Conservation (phyloP, 2,113 vertebrate genomes). For the Cyprinodon tularosa region DNA sequence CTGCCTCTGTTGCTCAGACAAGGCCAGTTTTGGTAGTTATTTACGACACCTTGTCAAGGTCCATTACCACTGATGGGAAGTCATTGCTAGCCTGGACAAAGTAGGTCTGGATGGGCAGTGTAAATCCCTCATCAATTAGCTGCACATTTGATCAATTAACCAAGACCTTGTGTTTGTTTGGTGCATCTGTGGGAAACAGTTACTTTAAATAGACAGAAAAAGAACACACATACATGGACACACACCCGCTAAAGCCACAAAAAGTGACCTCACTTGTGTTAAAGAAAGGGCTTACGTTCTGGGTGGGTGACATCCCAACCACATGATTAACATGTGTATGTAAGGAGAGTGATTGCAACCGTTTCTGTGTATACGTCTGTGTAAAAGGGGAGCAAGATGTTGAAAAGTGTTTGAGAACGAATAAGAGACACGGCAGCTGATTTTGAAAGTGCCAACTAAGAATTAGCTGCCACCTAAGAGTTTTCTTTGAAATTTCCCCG, state of each 20-base stretch:
- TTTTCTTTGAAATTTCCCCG: neutral
- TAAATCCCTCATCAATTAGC: conserved; percentile 64
- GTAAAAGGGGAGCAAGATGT: neutral
- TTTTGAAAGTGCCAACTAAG: neutral
- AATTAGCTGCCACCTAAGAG: conserved; percentile 9
- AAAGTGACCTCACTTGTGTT: conserved; percentile 34
- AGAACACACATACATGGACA: conserved; percentile 8
- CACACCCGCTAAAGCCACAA: neutral
- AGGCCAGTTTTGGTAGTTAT: conserved; percentile 78
- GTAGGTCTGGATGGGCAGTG: conserved; percentile 40
- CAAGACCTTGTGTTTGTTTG: conserved; percentile 32
- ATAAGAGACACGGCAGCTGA: conserved; percentile 7
- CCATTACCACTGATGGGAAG: conserved; percentile 80
- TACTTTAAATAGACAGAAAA: conserved; percentile 44
- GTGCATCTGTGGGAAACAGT: conserved; percentile 13
- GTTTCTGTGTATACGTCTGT: neutral
- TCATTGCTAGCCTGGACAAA: conserved; percentile 58
- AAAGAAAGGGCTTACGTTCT: conserved; percentile 26
- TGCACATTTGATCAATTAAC: conserved; percentile 62
- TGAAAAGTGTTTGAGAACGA: conserved; percentile 12
- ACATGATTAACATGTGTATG: conserved; percentile 20
- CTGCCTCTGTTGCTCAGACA: conserved; percentile 61
- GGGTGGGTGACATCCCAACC: conserved; percentile 27
- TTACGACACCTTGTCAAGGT: conserved; percentile 77
- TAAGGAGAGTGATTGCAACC: conserved; percentile 17